phyloP scores from a whole-genome alignment of 2,113 vertebrate species.

The Sander vitreus region DNA sequence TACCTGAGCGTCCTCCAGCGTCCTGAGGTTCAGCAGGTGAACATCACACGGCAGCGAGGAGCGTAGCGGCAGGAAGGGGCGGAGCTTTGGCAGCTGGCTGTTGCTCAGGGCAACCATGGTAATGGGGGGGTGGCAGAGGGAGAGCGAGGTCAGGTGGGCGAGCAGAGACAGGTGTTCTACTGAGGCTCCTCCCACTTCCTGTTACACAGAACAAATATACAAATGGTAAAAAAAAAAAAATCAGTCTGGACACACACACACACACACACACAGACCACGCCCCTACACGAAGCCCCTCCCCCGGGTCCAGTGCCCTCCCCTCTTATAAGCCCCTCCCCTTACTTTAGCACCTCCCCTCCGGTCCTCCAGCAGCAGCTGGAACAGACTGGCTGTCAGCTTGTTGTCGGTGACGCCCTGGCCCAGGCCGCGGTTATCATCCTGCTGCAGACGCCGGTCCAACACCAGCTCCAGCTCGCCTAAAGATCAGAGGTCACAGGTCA shows the following conservation, averaged over 20 bases:
- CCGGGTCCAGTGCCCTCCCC: too few species aligned
- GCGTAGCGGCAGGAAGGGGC: conserved; percentile 83
- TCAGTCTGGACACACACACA: too few species aligned
- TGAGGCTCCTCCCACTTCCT: conserved; percentile 79
- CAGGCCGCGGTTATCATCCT: conserved; percentile 95
- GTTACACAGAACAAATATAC: conserved; percentile 18
- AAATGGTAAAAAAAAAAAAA: neutral
- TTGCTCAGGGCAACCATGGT: conserved; percentile 77
- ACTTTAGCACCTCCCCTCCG: conserved; percentile 66
- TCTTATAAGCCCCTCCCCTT: neutral
- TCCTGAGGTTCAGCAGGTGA: conserved; percentile 91
- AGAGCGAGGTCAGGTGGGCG: conserved; percentile 88
- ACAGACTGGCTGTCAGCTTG: conserved; percentile 91
- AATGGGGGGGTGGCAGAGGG: conserved; percentile 89
- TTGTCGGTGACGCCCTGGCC: conserved; percentile 96
- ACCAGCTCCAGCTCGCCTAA: conserved; percentile 93
- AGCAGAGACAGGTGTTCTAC: conserved; percentile 90
- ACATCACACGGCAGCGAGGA: conserved; percentile 92
- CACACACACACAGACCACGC: too few species aligned
- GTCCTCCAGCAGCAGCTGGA: conserved; percentile 89
- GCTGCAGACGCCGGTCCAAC: conserved; percentile 94
- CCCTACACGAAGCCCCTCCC: too few species aligned
- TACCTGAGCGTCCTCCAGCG: conserved; percentile 89
- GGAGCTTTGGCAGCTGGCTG: conserved; percentile 58
- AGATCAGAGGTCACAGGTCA: conserved; percentile 40